Percentiles rank a stretch among this genome's conserved stretches.
Conservation (phyloP, 1,140 invertebrate species). For the Heliconius congener region DNA sequence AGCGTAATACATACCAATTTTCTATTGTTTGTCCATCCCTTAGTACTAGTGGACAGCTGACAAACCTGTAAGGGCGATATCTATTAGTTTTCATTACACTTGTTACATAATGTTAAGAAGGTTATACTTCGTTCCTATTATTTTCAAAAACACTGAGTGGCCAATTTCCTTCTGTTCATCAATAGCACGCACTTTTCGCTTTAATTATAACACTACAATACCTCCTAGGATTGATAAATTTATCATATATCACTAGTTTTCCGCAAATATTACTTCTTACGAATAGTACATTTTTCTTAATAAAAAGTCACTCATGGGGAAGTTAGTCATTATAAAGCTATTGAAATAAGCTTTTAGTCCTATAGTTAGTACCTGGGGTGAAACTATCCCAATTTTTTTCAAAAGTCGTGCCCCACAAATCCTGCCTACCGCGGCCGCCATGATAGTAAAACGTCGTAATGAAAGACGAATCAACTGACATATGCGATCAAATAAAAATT, state of each 20-base stretch:
- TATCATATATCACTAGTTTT: slow-evolving; percentile 56
- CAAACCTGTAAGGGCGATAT: slow-evolving; percentile 81
- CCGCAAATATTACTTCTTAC: slow-evolving; percentile 42
- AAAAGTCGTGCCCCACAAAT: slow-evolving; percentile 90
- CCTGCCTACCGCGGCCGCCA: slow-evolving; percentile 91
- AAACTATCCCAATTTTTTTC: slow-evolving; percentile 81
- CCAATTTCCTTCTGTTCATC: slow-evolving; percentile 32
- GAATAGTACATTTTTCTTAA: slow-evolving; percentile 3
- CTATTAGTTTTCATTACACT: slow-evolving; percentile 67
- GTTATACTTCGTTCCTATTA: slow-evolving; percentile 66
- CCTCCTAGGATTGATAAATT: slow-evolving; percentile 40
- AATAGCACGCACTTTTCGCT: slow-evolving; percentile 38
- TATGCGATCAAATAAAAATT: slow-evolving; percentile 53
- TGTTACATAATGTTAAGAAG: slow-evolving; percentile 79
- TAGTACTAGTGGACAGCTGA: slow-evolving; percentile 85
- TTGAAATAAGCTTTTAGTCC: slow-evolving; percentile 39
- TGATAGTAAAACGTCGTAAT: slow-evolving; percentile 84
- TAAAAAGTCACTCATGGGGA: not conserved
- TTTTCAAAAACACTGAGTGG: slow-evolving; percentile 46
- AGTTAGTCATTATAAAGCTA: slow-evolving; percentile 7
- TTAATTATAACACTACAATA: slow-evolving; percentile 39
- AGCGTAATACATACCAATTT: slow-evolving; percentile 85
- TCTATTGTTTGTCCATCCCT: slow-evolving; percentile 87
- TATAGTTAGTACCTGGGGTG: slow-evolving; percentile 71
- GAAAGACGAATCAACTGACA: slow-evolving; percentile 70